These are phyloP conservation scores for Furcula furcula DNA, from an alignment of 2,888 invertebrate genomes.

Conservation along the genomic window DNA sequence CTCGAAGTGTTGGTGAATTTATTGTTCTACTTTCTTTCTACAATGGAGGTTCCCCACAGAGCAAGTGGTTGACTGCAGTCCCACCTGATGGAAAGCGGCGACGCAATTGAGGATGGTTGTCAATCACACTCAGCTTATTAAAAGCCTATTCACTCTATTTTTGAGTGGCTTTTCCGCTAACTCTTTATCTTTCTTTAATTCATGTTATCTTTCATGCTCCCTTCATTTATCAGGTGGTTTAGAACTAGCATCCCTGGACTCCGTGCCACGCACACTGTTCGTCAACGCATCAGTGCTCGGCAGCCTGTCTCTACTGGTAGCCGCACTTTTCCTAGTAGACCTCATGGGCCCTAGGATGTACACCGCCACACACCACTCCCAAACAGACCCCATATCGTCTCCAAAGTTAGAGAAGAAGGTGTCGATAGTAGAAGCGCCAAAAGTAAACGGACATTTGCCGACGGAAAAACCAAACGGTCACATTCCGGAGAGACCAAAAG, in stretches of 20 bases:
- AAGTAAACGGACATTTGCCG: constrained; percentile 37
- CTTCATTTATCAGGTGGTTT: constrained; percentile 78
- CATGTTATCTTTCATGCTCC: too few species aligned
- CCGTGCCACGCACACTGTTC: constrained; percentile 84
- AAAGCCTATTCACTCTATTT: too few species aligned
- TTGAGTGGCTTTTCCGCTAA: too few species aligned
- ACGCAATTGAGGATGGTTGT: too few species aligned
- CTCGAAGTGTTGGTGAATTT: too few species aligned
- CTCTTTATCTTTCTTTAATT: too few species aligned
- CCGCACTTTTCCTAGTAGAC: constrained; percentile 85
- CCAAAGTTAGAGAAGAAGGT: constrained; percentile 61
- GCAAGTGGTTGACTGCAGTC: too few species aligned
- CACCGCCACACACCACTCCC: constrained; percentile 62
- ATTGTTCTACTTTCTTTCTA: too few species aligned
- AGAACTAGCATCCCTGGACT: constrained; percentile 86
- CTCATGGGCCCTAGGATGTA: constrained; percentile 81
- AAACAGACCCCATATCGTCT: constrained; percentile 58
- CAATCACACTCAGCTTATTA: too few species aligned
- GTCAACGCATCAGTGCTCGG: constrained; percentile 88
- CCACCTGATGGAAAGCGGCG: too few species aligned
- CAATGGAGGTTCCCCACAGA: too few species aligned
- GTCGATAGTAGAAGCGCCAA: constrained; percentile 46
- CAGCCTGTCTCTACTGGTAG: constrained; percentile 84
- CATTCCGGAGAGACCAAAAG: constrained; percentile 58
- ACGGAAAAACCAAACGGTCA: constrained; percentile 39